Conservation (phyloP, 35 echinoderm and acorn worm genomes). For the Heliocidaris tuberculata region DNA sequence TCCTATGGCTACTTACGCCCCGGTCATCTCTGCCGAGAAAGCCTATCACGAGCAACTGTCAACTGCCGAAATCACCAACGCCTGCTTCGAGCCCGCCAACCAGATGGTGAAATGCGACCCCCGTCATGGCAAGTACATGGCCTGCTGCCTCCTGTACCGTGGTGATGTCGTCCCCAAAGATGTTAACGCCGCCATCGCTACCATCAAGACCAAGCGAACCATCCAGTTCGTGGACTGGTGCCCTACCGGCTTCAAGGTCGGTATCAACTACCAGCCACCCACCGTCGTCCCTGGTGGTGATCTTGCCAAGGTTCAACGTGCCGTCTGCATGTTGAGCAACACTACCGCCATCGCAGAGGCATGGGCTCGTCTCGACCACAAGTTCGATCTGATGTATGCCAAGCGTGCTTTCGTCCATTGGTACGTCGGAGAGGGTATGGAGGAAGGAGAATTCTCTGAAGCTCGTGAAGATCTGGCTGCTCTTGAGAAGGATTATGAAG, state of each 20-base stretch:
- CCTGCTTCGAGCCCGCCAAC: constrained; percentile 56
- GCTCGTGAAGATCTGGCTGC: no score
- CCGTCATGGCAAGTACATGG: constrained; percentile 69
- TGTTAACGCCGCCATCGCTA: constrained; percentile 60
- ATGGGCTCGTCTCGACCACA: constrained; percentile 71
- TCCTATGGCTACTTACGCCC: no score
- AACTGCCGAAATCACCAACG: constrained; percentile 53
- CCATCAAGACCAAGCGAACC: constrained; percentile 66
- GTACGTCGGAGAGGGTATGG: constrained; percentile 68
- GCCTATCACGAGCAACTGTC: not conserved
- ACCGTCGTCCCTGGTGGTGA: constrained; percentile 60
- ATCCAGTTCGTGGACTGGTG: constrained; percentile 70
- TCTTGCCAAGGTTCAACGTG: constrained; percentile 60
- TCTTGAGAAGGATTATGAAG: no score
- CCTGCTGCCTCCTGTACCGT: constrained; percentile 56
- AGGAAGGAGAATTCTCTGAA: constrained; percentile 46
- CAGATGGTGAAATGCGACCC: constrained; percentile 65
- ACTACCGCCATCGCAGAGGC: constrained; percentile 65
- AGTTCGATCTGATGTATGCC: constrained; percentile 73
- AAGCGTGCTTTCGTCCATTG: constrained; percentile 70
- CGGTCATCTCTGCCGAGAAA: no score
- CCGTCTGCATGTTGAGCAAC: constrained; percentile 70
- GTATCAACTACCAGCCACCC: constrained; percentile 69
- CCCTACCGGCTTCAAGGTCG: constrained; percentile 69
- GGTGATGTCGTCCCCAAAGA: constrained; percentile 69